Percentiles rank a stretch among this genome's conserved stretches.
phyloP scores from a whole-genome alignment of 2,888 invertebrate species.

The Leptopilina myrica region DNA sequence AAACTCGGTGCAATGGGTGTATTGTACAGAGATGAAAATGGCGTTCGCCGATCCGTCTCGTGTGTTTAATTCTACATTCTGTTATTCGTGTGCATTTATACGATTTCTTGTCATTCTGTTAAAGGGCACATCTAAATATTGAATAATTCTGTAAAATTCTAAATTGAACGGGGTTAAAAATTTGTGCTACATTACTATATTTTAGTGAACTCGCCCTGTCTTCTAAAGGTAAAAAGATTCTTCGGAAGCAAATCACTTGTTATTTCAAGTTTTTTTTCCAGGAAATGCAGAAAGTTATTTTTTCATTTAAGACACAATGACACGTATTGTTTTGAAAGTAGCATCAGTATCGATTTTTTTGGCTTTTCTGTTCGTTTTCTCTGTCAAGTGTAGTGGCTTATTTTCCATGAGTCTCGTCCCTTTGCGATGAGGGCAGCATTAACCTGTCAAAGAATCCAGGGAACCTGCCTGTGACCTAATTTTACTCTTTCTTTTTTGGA shows the following conservation, averaged over 20 bases:
- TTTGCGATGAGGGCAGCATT: constrained; percentile 24
- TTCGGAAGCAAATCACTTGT: not conserved
- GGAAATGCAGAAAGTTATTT: not conserved
- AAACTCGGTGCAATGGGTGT: constrained; percentile 56
- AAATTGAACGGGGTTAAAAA: not conserved
- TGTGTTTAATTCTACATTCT: constrained; percentile 23
- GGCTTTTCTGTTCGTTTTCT: not conserved
- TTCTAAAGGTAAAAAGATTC: not conserved
- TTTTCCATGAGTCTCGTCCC: constrained; percentile 3
- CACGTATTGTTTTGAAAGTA: not conserved
- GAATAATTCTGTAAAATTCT: not conserved
- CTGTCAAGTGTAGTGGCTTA: constrained; percentile 15
- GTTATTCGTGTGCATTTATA: not conserved
- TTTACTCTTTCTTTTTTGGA: not conserved
- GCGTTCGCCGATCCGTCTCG: constrained; percentile 61
- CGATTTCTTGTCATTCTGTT: not conserved
- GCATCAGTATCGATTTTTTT: not conserved
- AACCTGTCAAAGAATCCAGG: constrained; percentile 41
- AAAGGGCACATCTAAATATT: not conserved
- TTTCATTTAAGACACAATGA: not conserved
- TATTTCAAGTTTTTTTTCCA: constrained; percentile 6
- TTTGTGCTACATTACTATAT: not conserved
- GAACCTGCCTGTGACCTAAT: constrained; percentile 44
- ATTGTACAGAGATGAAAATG: constrained; percentile 70
- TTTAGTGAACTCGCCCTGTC: constrained; percentile 29